Base-by-base conservation (phyloP, 1,140 invertebrate genomes). In the Globodera ellingtonae region DNA sequence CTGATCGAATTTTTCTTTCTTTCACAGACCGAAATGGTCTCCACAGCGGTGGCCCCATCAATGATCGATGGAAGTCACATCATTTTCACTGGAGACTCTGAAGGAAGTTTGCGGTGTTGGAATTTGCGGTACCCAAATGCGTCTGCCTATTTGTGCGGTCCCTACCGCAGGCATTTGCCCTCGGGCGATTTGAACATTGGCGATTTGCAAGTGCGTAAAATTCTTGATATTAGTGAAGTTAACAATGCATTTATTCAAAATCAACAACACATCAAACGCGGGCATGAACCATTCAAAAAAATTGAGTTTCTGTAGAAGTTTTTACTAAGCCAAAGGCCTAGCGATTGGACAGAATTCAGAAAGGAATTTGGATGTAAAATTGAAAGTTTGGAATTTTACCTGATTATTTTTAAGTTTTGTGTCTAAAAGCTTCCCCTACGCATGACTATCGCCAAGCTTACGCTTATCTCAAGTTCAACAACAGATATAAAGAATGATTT, bases 31-130 rank as follows among this genome's bases (percentile, higher is more conserved):
- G 67, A 69, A 78, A 72, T 70, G 21, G 48, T 78, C 18, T 71
- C 66, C 10, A 69, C 47, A 4, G 47, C 69, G 21, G 69, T 24
- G 8, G 69, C 59, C 6, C 75, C 62, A 24, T 77, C 75, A 69
- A 18, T 67, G 24, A 69, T 69, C 13, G 75, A 77, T 15, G 24
- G 59, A 3, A 44, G 35, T 35, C 46, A 82, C 47, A 48, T 70
- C 7, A 75, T 85, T n/a, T 86, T 85, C 66, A 85, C 85, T 52
- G 84, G 84, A 24, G 84, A 85, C 76, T 86, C 85, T 6, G 85
- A 85, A 67, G 84, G 84, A 6, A 84, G 77, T 44, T 78, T 85
- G 15, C 81, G 84, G 5, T 87, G 59, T 66, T 85, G 84, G 84
- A 84, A 85, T 69, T 35, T 86, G 52, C 46, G 75, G 3, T 47